A percentile compares a stretch with the other conserved stretches of the same genome.
Evolutionary conservation across 2,888 invertebrate species (phyloP).

Genomic region (Trypoxylon attenuatum): DNA sequence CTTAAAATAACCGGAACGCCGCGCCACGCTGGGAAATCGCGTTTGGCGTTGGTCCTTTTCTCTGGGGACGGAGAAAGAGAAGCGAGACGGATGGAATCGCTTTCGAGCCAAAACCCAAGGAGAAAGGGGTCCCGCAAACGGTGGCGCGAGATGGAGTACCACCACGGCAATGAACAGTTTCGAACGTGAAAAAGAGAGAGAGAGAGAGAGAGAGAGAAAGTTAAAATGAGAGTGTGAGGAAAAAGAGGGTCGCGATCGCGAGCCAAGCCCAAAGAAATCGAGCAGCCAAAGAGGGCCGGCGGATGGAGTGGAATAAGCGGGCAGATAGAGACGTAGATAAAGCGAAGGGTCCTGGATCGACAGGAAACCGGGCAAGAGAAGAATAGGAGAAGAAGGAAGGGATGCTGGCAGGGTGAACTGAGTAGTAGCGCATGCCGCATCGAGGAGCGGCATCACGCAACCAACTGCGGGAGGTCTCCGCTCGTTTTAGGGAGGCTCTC

Average conservation of each 20-base stretch:
- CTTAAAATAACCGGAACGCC: conserved; percentile 58
- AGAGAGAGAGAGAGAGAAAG: conserved; percentile 5
- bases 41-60: conserved; percentile 15
- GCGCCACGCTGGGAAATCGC: conserved; percentile 30
- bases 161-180: not conserved
- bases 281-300: conserved; percentile 23
- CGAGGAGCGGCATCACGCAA: conserved; percentile 23
- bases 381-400: conserved; percentile 1
- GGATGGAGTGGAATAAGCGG: conserved; percentile 9
- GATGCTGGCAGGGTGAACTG: conserved; percentile 12
- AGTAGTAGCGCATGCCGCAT: conserved; percentile 26
- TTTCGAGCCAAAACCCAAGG: not conserved
- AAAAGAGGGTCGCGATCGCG: not conserved
- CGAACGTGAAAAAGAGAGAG: not conserved
- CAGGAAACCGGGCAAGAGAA: not conserved
- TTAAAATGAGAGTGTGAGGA: conserved; percentile 12
- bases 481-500: conserved; percentile 35
- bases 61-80: conserved; percentile 1
- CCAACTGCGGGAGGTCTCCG: conserved; percentile 40
- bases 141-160: not conserved
- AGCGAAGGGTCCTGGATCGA: not conserved
- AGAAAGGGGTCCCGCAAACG: not conserved
- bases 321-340: not conserved
- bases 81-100: conserved; percentile 6
- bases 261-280: too few relatives aligned